Evolutionary conservation across 2,888 invertebrate species (phyloP), one percentile per base, ranked within the genome.

Genomic region (Augiades crinisus): DNA sequence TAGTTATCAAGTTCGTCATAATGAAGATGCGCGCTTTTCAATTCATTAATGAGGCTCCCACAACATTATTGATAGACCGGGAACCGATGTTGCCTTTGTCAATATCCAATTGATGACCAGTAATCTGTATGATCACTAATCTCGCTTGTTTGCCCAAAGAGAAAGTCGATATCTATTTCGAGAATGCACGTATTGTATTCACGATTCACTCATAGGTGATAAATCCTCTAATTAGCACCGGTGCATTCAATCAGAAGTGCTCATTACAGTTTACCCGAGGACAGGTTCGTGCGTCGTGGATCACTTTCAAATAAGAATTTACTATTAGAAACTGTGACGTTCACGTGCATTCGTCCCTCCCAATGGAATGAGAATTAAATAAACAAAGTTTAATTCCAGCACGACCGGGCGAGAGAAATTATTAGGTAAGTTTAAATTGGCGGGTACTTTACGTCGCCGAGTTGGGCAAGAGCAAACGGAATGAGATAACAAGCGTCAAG

Each of bases 21-120:
- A 81, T 81, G 81, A 82, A 82, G 79, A 85, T 76, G 76, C 70
- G 77, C 79, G 73, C 79, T 81, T 82, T 84, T 81, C 77, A 79
- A 79, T 77, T 71, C 74, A 75, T 78, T 85, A 81, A 84, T 83
- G 79, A 84, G 77, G 68, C 75, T 76, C 74, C 76, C 71, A 81
- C 74, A 75, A 77, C 67, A 70, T 75, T 73, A 81, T 81, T 78
- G 78, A 79, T 79, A 76, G 68, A 62, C 60, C 65, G 64, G 30
- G 46, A 55, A 51, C 45, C 41, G 51, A 53, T 75, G 75, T 75
- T 75, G 62, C 65, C 58, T 75, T 77, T 77, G 72, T 78, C 72
- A 75, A 73, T 75, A 72, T 68, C 70, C 70, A 76, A 78, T 80
- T 75, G 75, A 73, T 65, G 67, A 70, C 63, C 66, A 68, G 63